Evolutionary conservation across 2,888 invertebrate species (phyloP).

Genomic region (Polylopha cassiicola): DNA sequence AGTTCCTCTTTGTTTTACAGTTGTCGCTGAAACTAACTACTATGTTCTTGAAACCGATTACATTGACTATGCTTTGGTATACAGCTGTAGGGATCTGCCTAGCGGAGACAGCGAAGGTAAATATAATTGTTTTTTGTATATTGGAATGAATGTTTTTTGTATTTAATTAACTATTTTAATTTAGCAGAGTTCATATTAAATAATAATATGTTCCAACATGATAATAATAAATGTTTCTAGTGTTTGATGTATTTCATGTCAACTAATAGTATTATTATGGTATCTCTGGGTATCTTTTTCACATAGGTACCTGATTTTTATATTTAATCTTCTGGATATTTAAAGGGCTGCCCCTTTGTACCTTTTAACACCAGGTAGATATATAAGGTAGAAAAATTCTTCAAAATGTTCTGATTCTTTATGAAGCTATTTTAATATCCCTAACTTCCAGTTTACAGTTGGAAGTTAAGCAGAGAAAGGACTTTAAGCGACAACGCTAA

Average conservation of each 20-base stretch:
- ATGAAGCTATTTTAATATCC: constrained; percentile 2
- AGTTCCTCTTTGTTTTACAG: constrained; percentile 22
- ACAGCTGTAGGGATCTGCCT: constrained; percentile 72
- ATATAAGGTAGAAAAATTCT: too few species aligned
- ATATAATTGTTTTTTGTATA: neutral
- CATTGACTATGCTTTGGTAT: constrained; percentile 77
- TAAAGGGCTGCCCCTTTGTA: too few species aligned
- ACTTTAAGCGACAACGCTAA: constrained; percentile 34
- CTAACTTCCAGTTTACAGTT: constrained; percentile 54
- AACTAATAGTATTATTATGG: too few species aligned
- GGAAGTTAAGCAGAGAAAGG: constrained; percentile 52
- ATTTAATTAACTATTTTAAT: constrained; percentile 3
- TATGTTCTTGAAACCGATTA: constrained; percentile 79
- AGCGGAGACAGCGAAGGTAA: constrained; percentile 50
- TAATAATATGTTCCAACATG: too few species aligned
- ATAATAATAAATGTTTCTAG: too few species aligned
- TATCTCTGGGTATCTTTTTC: too few species aligned
- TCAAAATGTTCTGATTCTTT: too few species aligned
- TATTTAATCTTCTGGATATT: too few species aligned
- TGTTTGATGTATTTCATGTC: too few species aligned
- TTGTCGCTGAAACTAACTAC: constrained; percentile 46
- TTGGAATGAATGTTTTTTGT: constrained; percentile 6
- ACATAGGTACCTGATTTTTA: too few species aligned
- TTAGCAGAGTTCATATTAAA: too few species aligned
- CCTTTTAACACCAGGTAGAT: too few species aligned